Base-by-base conservation (phyloP, 2,113 vertebrate species). In the Solea solea region DNA sequence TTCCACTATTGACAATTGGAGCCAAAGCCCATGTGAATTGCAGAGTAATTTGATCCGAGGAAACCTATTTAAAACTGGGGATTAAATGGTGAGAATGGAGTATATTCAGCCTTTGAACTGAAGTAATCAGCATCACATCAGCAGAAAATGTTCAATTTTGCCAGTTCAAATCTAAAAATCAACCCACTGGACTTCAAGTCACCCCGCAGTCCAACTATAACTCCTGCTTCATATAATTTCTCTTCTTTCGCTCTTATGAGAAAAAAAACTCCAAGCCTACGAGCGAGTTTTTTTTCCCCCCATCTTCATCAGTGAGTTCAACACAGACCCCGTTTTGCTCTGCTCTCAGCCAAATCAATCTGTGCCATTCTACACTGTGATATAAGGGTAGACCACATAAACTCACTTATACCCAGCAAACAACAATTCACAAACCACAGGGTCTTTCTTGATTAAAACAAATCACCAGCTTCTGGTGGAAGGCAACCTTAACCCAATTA, bases 281-380 rank as follows among this genome's bases (percentile, higher is more conserved):
- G 21, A 21, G 21, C 21, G 1, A 21, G 21, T 60, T 62, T 41
- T n/a, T 61, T 44, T 56, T 69, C 59, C 2, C 34, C 2, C 74
- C 72, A 63, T 69, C 46, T 67, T 54, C 66, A 66, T 74, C 52
- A 5, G 1, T 58, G 63, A 65, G 64, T 64, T 76, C 44, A 55
- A 27, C 57, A 55, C 64, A 82, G 78, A 87, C 82, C 80, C 74
- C 82, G 65, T 88, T 88, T 86, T 66, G 70, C 25, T 71, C 53
- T 65, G 68, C 72, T 69, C 53, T 68, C 48, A 81, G 72, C 71
- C 69, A 70, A 69, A 72, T 48, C 83, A 74, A 53, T 54, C 63
- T 56, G 28, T 40, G 41, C 76, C 77, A 81, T 3, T 76, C 80
- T 83, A 76, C 77, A 78, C 57, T 48, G 69, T 34, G 56, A 68